These are phyloP conservation scores for Ochotona curzoniae DNA, from an alignment of 2,113 vertebrate species.

Conservation along the genomic window DNA sequence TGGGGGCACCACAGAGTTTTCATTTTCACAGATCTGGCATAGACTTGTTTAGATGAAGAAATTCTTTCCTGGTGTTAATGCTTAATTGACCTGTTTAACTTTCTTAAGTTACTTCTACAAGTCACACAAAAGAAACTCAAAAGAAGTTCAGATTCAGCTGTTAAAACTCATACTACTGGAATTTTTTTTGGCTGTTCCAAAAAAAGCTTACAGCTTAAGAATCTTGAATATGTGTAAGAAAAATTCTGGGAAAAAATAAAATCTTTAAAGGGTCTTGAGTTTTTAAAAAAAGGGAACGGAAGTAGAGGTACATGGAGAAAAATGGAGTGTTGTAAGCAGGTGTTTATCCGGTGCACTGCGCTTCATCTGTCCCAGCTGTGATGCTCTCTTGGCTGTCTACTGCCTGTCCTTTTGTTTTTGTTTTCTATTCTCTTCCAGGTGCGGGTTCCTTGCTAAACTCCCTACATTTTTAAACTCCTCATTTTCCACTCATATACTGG, in stretches of 20 bases:
- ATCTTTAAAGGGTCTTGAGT: neutral
- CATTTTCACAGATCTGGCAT: neutral
- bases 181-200: neutral
- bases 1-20: neutral
- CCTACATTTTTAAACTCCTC: neutral
- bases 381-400: neutral
- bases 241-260: no score
- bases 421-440: no score
- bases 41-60: neutral
- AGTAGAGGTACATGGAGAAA: neutral
- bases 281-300: constrained; percentile 4
- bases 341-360: neutral
- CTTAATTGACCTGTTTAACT: neutral
- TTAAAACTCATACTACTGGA: neutral
- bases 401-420: neutral
- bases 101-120: neutral
- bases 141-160: constrained; percentile 1
- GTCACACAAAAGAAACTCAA: neutral
- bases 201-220: neutral
- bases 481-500: neutral
- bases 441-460: neutral
- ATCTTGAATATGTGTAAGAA: neutral
- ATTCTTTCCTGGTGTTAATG: neutral
- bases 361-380: neutral
- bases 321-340: neutral